A percentile compares a stretch with the other conserved stretches of the same genome.
Evolutionary conservation across 1,140 invertebrate genomes (phyloP).

Genomic region (Elymnias hypermnestra): DNA sequence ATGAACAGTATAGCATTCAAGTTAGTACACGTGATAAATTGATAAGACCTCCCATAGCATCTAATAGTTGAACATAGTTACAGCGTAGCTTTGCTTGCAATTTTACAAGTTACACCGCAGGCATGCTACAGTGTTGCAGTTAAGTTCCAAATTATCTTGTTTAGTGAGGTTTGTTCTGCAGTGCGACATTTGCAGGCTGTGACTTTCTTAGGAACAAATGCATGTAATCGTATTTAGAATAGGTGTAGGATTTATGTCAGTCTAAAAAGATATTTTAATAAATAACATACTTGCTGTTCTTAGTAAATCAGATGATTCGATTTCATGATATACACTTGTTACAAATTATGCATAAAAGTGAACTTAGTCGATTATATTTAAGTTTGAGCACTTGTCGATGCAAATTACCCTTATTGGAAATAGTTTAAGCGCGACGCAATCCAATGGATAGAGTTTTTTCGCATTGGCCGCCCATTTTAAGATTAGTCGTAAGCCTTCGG

Average conservation of each 20-base stretch:
- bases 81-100: neutral
- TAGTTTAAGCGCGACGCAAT: neutral
- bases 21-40: too few relatives aligned
- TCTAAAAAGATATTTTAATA: too few relatives aligned
- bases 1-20: too few relatives aligned
- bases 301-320: neutral
- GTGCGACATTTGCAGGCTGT: neutral
- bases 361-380: too few relatives aligned
- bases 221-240: too few relatives aligned
- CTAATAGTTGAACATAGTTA: too few relatives aligned
- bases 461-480: neutral
- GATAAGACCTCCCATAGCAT: too few relatives aligned
- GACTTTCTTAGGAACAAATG: too few relatives aligned
- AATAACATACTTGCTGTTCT: too few relatives aligned
- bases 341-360: too few relatives aligned
- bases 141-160: conserved; percentile 9
- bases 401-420: neutral
- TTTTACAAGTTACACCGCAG: neutral
- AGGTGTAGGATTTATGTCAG: too few relatives aligned
- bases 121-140: neutral
- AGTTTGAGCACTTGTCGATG: too few relatives aligned
- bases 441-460: neutral
- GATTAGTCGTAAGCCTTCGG: conserved; percentile 1
- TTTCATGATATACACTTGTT: neutral
- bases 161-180: conserved; percentile 4